Percentiles rank a stretch among this genome's conserved stretches.
Evolutionary conservation across 2,888 invertebrate species (phyloP).

Genomic region (Formica aserva): DNA sequence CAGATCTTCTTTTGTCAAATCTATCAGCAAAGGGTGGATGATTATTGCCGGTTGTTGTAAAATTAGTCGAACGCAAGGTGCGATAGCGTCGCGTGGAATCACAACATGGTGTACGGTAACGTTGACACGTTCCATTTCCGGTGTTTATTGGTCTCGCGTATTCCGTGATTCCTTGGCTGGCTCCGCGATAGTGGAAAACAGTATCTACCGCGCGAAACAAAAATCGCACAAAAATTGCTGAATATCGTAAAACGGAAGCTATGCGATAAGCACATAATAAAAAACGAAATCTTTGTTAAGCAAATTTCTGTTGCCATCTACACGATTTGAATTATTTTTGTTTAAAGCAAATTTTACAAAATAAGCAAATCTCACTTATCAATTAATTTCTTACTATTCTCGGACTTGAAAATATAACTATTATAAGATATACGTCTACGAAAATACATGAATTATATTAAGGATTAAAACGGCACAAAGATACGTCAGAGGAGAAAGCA

Average conservation of each 20-base stretch:
- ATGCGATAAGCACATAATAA: neutral
- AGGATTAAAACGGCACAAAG: neutral
- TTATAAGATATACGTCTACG: no score
- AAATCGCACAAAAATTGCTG: conserved; percentile 21
- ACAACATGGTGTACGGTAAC: conserved; percentile 80
- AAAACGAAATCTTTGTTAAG: neutral
- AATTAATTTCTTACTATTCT: neutral
- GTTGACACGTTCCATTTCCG: conserved; percentile 82
- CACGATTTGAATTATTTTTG: neutral
- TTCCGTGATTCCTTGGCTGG: conserved; percentile 53
- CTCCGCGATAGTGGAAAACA: conserved; percentile 39
- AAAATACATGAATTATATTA: neutral
- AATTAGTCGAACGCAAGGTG: conserved; percentile 73
- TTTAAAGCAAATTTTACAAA: neutral
- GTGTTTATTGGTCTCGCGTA: conserved; percentile 79
- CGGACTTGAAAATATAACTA: neutral
- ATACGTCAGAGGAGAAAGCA: neutral
- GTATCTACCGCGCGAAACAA: conserved; percentile 22
- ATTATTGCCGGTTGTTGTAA: conserved; percentile 71
- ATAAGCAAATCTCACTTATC: neutral
- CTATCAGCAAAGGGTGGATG: conserved; percentile 33
- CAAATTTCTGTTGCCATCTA: neutral
- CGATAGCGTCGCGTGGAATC: conserved; percentile 74
- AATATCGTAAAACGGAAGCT: conserved; percentile 1
- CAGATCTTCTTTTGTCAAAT: conserved; percentile 26